These are phyloP conservation scores for Dendronephthya gigantea DNA, from an alignment of 64 coral and sea anemone genomes.

Conservation along the genomic window DNA sequence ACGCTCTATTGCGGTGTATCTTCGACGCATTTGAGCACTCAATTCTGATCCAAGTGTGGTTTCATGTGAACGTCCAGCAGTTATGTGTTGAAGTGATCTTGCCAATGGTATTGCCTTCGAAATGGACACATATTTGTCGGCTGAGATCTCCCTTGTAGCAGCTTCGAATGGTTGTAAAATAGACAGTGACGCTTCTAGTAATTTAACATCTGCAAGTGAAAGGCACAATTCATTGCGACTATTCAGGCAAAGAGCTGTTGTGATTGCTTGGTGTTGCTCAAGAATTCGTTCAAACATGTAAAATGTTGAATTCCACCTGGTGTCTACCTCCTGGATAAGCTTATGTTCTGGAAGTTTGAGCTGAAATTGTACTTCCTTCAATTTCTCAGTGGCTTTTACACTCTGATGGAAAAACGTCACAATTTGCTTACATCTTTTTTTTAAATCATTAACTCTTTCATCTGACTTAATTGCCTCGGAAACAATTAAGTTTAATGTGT, in stretches of 20 bases:
- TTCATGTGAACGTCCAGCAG: neutral
- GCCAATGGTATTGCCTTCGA: constrained; percentile 20
- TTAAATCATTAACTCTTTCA: constrained; percentile 15
- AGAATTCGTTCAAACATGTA: constrained; percentile 20
- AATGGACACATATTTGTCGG: neutral
- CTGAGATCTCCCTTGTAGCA: constrained; percentile 5
- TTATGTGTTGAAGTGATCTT: constrained; percentile 20
- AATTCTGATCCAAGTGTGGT: neutral
- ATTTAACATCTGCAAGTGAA: neutral
- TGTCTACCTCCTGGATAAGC: constrained; percentile 4
- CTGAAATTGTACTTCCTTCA: neutral
- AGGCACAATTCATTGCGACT: constrained; percentile 21
- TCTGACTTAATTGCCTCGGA: constrained; percentile 19
- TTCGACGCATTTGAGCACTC: constrained; percentile 3
- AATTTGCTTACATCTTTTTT: constrained; percentile 11
- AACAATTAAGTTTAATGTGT: neutral
- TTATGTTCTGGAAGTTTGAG: neutral
- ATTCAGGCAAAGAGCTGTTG: constrained; percentile 19
- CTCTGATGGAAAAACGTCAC: constrained; percentile 22
- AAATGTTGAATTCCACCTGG: constrained; percentile 23
- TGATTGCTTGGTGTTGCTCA: constrained; percentile 16
- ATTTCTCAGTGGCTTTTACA: constrained; percentile 12
- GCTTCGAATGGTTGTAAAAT: constrained; percentile 18
- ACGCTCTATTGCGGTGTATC: neutral
- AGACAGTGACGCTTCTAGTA: neutral